These are phyloP conservation scores for Montifringilla adamsi DNA, from an alignment of 2,113 vertebrate species.

Conservation along the genomic window DNA sequence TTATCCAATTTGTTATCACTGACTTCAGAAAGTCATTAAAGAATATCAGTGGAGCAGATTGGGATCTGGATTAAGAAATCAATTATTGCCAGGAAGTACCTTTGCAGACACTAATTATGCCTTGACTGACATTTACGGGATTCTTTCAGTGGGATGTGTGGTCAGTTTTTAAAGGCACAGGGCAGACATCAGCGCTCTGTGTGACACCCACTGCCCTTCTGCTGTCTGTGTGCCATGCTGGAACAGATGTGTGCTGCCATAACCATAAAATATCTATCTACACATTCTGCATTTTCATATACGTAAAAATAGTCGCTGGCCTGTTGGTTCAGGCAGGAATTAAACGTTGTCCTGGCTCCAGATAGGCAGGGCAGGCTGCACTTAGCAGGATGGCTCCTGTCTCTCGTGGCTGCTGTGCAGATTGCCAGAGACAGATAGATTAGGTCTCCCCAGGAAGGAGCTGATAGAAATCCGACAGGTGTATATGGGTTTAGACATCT, in stretches of 20 bases:
- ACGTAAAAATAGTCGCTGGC: background rate
- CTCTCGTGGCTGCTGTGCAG: background rate
- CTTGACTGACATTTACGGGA: conserved; percentile 17
- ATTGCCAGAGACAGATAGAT: conserved; percentile 15
- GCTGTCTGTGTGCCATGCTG: background rate
- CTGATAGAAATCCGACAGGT: background rate
- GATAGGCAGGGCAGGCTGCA: background rate
- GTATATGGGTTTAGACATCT: background rate
- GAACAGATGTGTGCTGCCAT: background rate
- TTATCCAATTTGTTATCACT: conserved; percentile 49
- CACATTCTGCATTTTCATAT: background rate
- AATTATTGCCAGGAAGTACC: conserved; percentile 48
- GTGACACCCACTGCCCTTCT: background rate
- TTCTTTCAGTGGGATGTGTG: background rate
- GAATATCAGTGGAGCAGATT: conserved; percentile 39
- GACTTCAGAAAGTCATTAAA: conserved; percentile 61
- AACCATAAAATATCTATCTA: background rate
- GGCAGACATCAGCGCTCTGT: background rate
- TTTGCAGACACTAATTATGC: conserved; percentile 33
- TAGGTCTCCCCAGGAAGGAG: background rate
- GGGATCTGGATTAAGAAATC: conserved; percentile 44
- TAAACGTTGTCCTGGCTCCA: background rate
- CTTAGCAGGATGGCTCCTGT: background rate
- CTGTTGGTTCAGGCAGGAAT: background rate
- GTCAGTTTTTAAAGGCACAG: conserved; percentile 41